Evolutionary conservation across 2,888 invertebrate species (phyloP).

Genomic region (Drosophila leonis): DNA sequence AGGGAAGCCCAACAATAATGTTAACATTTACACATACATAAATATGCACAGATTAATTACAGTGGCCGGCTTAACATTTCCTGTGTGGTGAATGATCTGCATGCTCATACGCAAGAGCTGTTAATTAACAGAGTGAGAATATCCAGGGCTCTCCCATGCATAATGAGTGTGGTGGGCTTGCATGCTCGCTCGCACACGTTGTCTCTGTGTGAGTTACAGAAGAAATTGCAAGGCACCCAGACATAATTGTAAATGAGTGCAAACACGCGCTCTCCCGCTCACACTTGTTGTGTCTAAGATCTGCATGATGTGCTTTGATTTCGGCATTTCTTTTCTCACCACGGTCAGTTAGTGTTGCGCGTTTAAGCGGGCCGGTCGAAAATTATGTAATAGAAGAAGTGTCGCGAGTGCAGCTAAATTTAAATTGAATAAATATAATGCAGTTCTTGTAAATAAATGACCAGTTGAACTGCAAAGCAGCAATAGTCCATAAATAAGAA

Average conservation of each 20-base stretch:
- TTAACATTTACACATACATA: slow-evolving; percentile 3
- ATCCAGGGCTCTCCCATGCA: not conserved
- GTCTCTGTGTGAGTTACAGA: not conserved
- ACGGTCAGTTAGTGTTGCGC: not conserved
- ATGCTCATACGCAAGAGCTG: not conserved
- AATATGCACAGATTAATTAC: slow-evolving; percentile 14
- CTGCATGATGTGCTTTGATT: not conserved
- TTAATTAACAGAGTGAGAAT: slow-evolving; percentile 15
- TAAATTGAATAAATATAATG: too few species aligned
- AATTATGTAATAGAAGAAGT: not conserved
- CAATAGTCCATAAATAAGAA: not conserved
- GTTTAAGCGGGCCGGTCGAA: not conserved
- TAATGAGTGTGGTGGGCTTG: not conserved
- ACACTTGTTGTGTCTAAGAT: not conserved
- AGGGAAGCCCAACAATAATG: slow-evolving; percentile 10
- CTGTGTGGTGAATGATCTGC: not conserved
- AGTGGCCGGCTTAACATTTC: slow-evolving; percentile 10
- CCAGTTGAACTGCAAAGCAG: not conserved
- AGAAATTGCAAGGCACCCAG: not conserved
- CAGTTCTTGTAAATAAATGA: not conserved
- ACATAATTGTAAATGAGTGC: not conserved
- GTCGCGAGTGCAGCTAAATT: too few species aligned
- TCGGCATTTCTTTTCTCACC: not conserved
- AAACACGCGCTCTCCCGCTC: not conserved
- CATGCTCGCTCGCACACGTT: not conserved